Evolutionary conservation across 2,888 invertebrate species (phyloP).

Genomic region (Phymatocera aterrima): DNA sequence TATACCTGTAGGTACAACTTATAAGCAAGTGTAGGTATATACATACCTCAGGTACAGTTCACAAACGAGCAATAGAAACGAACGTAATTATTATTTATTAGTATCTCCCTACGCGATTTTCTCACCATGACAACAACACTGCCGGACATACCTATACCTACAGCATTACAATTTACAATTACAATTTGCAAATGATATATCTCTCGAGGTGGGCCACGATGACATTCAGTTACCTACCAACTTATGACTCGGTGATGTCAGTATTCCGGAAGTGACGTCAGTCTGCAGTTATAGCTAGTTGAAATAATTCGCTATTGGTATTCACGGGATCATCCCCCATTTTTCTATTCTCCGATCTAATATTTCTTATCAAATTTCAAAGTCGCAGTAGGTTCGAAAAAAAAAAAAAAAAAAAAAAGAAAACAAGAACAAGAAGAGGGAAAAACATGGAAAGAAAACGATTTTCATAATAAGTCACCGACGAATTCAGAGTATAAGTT

Average conservation of each 20-base stretch:
- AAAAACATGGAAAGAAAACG: neutral
- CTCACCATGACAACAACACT: constrained; percentile 19
- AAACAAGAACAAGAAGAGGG: neutral
- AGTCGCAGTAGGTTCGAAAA: neutral
- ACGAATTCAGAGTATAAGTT: too few species aligned
- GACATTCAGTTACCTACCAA: constrained; percentile 27
- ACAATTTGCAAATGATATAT: constrained; percentile 43
- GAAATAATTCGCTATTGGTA: constrained; percentile 34
- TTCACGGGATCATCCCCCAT: neutral
- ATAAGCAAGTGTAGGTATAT: neutral
- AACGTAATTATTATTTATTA: constrained; percentile 26
- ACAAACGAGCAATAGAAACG: neutral
- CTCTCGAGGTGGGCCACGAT: constrained; percentile 39
- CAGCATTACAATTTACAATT: constrained; percentile 32
- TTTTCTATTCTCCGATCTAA: neutral
- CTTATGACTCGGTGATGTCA: constrained; percentile 23
- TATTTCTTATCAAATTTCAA: neutral
- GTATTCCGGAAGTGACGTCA: constrained; percentile 39
- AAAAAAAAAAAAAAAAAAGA: neutral
- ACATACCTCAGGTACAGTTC: too few species aligned
- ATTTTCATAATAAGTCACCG: neutral
- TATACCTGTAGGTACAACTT: neutral
- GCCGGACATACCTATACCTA: constrained; percentile 15
- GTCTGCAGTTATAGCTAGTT: neutral
- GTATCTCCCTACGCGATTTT: constrained; percentile 25